These are phyloP conservation scores for Lithobates pipiens DNA, from an alignment of 2,797 vertebrate genomes.

Conservation along the genomic window DNA sequence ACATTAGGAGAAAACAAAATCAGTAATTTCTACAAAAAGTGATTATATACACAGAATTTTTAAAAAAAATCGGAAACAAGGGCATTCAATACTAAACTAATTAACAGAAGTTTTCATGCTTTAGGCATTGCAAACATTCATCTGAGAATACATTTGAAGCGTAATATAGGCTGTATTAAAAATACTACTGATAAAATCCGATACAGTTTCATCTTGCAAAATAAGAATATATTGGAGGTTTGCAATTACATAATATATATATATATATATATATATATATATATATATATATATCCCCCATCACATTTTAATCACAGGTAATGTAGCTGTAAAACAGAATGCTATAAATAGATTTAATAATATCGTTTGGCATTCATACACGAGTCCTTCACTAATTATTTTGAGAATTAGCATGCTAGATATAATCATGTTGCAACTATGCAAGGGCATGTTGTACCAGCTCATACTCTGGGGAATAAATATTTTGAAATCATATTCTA, in stretches of 20 bases:
- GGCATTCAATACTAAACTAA: constrained; percentile 21
- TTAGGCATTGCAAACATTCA: neutral
- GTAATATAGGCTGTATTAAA: neutral
- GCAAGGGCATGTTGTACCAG: constrained; percentile 46
- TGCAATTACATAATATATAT: neutral
- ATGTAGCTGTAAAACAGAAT: neutral
- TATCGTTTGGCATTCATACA: constrained; percentile 37
- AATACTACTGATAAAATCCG: neutral
- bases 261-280: neutral
- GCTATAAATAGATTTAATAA: constrained; percentile 33
- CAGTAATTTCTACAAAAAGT: neutral
- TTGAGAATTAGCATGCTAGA: constrained; percentile 38
- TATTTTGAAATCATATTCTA: constrained; percentile 38
- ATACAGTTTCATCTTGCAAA: neutral
- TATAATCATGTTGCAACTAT: constrained; percentile 42
- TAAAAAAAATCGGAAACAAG: neutral
- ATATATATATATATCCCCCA: neutral
- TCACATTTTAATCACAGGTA: constrained; percentile 43
- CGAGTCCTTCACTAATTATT: constrained; percentile 39
- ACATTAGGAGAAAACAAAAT: constrained; percentile 7
- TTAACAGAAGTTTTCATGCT: neutral
- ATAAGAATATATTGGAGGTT: constrained; percentile 3
- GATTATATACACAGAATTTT: constrained; percentile 25
- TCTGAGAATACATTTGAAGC: neutral
- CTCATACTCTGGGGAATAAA: constrained; percentile 32